Evolutionary conservation across 1,140 invertebrate genomes (phyloP), one percentile per base, ranked within the genome.

Genomic region (Trachymyrmex cornetzi): DNA sequence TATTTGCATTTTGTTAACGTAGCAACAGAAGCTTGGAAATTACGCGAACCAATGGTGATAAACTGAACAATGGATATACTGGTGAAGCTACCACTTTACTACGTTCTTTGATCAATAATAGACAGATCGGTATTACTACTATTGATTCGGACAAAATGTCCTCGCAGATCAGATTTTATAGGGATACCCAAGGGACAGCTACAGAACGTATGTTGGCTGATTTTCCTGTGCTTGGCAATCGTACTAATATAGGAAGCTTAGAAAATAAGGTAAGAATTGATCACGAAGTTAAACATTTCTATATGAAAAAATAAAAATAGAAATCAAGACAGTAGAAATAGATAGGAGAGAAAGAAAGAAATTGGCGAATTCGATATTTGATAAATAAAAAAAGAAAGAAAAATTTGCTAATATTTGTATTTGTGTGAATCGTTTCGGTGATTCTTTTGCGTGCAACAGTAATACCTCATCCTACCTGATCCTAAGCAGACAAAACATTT

Each of bases 81-180:
- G 97, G 97, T 9, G 97, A 97, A 92, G 97, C 97, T 1, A 97
- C 97, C 64, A 97, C 97, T 92, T 92, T 98, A 22, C 94, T 98
- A 19, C 95, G 97, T 85, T 96, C 96, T 89, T 94, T 98, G 64
- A 98, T 98, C 88, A 97, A 97, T 92, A 97, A 97, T 94, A 96
- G 97, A 89, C 96, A 97, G 92, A 96, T 97, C 57, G 97, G 97
- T 61, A 97, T 97, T 95, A 95, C 95, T 88, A 63, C 96, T 95
- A 57, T 96, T 95, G 92, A 96, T 95, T 44, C 95, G 93, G 90
- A 88, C 16, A 84, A 91, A 90, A 81, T 91, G 67, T 91, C 93
- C 22, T 93, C 94, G 0, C 94, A 95, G 86, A 93, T 95, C 66
- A 91, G 93, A 74, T 95, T 94, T 89, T 95, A 95, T 80, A 92